Base-by-base conservation (phyloP, 2,888 invertebrate species). In the Sarcophaga rosellei region DNA sequence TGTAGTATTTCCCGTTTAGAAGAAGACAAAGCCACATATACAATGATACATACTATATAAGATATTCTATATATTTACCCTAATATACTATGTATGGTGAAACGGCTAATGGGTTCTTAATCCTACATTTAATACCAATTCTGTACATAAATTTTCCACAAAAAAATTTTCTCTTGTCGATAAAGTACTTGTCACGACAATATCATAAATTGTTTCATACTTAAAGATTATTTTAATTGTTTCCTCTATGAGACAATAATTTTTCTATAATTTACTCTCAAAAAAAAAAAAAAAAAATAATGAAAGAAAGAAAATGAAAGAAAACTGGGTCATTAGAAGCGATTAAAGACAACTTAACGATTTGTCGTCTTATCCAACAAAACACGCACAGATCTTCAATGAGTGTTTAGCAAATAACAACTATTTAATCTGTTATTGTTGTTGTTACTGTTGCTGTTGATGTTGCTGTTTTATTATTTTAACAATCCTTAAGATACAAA, bases 311-410 rank as follows among this genome's bases (percentile, higher is more conserved):
- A 53, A 53, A 53, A 53, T 15, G 5, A 4, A 53, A 17, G 17
- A 53, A 86, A 86, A 82, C 80, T 86, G 83, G 86, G 81, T 84
- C 86, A 80, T 86, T 86, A 86, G 81, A 35, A 84, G 62, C 81
- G 61, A 83, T 86, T 83, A 86, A 86, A 65, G 72, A 77, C 86
- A 84, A 80, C 86, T 77, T 81, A 86, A 86, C 83, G 83, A 83
- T 77, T 53, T 53, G 59, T 25, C 35, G 35, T 47, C 84, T 66
- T 84, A 84, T 84, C 84, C 35, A 21, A 72, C 70, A 65, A 84
- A 35, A 84, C 59, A 53, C 12, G 15, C 12, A 15, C 15, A 75
- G 75, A 84, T 84, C 84, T 75, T n/a, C 11, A 44, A 20, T 11
- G 65, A 66, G 66, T 77, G 72, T 25, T 75, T 75, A 80, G 70